Conservation (phyloP, 2,888 invertebrate species). For the Dorcus hopei region DNA sequence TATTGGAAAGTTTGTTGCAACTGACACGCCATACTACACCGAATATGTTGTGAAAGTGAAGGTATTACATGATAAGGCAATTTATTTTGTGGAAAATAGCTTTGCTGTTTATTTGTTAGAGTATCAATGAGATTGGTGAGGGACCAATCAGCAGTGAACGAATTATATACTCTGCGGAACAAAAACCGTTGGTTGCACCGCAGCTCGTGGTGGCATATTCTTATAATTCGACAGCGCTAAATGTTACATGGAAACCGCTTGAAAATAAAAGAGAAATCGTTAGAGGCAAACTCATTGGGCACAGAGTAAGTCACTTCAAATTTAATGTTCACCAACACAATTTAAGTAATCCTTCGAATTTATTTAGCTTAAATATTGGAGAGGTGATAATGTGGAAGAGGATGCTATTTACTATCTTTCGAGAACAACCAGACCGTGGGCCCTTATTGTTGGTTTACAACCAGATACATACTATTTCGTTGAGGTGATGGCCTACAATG, state of each 20-base stretch:
- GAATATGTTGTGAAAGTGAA: constrained; percentile 84
- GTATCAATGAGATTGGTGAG: constrained; percentile 67
- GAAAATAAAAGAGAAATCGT: constrained; percentile 79
- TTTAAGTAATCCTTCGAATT: background rate
- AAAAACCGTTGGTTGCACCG: constrained; percentile 90
- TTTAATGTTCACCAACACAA: background rate
- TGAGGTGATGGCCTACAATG: constrained; percentile 92
- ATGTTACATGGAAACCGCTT: constrained; percentile 87
- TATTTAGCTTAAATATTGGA: constrained; percentile 84
- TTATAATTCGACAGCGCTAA: constrained; percentile 89
- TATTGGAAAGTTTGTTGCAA: constrained; percentile 74
- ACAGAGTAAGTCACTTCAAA: constrained; percentile 60
- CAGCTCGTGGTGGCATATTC: constrained; percentile 74
- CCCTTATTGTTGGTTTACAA: constrained; percentile 87
- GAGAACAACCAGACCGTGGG: constrained; percentile 78
- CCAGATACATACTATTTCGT: constrained; percentile 92
- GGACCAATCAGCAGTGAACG: constrained; percentile 78
- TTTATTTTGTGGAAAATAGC: background rate
- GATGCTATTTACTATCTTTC: constrained; percentile 82
- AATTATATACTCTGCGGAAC: constrained; percentile 82
- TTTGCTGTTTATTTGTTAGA: constrained; percentile 8
- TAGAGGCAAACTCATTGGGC: constrained; percentile 87
- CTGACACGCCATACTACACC: constrained; percentile 73
- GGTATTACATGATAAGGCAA: constrained; percentile 34
- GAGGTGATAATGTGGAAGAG: constrained; percentile 68